Percentiles rank a stretch among this genome's conserved stretches.
phyloP scores from a whole-genome alignment of 1,140 invertebrate genomes.

The Zaprionus ornatus region DNA sequence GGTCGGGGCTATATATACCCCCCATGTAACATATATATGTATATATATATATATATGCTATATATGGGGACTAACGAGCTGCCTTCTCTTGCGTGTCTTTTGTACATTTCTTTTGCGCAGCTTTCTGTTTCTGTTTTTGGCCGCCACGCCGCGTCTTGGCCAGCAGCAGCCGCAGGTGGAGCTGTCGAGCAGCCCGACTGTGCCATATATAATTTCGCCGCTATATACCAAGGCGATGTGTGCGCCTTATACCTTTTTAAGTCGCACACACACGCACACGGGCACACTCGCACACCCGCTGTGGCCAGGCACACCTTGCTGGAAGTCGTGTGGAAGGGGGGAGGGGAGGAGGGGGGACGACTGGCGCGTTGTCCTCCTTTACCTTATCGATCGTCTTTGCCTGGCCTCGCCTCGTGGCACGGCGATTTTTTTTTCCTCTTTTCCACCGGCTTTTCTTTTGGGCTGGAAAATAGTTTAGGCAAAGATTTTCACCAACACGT shows the following conservation, averaged over 20 bases:
- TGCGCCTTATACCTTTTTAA: constrained; percentile 56
- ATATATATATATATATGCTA: constrained; percentile 1
- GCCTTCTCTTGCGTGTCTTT: constrained; percentile 64
- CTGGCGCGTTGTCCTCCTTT: constrained; percentile 26
- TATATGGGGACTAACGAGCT: constrained; percentile 25
- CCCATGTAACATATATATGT: not conserved
- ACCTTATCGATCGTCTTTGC: constrained; percentile 61
- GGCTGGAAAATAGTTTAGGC: constrained; percentile 40
- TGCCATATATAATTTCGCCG: constrained; percentile 64
- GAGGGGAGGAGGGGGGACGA: constrained; percentile 4
- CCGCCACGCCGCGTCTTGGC: constrained; percentile 16
- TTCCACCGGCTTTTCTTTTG: constrained; percentile 13
- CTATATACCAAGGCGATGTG: constrained; percentile 25
- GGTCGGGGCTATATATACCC: not conserved
- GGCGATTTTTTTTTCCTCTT: not conserved
- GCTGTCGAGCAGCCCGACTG: constrained; percentile 27
- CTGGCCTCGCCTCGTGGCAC: not conserved
- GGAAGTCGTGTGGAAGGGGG: constrained; percentile 1
- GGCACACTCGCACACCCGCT: constrained; percentile 36
- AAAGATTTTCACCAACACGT: constrained; percentile 45
- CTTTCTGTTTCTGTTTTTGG: constrained; percentile 23
- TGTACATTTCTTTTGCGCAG: constrained; percentile 56
- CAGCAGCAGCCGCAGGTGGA: not conserved
- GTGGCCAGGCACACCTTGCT: constrained; percentile 58
- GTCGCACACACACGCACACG: constrained; percentile 27